phyloP scores from a whole-genome alignment of 30 jellyfish, hydroid and myxozoan species.

The Pelagia noctiluca region DNA sequence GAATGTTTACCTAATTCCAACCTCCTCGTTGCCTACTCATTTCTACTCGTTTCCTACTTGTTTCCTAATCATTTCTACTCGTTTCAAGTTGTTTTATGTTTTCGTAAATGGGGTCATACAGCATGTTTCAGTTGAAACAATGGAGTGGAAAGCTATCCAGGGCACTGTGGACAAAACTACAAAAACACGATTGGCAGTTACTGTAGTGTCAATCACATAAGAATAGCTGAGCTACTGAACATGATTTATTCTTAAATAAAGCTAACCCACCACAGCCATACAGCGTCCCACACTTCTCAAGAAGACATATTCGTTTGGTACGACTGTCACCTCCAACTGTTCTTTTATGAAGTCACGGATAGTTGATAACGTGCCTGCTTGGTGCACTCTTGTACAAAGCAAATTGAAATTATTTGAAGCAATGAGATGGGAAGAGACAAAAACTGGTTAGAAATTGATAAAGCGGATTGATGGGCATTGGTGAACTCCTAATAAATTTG shows the following conservation, averaged over 20 bases:
- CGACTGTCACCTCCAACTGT: constrained; percentile 71
- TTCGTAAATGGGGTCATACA: too few relatives aligned
- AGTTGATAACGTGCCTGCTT: constrained; percentile 35
- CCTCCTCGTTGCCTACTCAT: too few relatives aligned
- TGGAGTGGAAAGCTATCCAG: too few relatives aligned
- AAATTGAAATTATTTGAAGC: neutral
- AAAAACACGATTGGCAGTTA: neutral
- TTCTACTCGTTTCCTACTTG: too few relatives aligned
- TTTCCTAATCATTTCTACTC: too few relatives aligned
- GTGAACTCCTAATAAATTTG: too few relatives aligned
- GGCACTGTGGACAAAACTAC: too few relatives aligned
- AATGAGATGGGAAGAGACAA: neutral
- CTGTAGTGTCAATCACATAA: neutral
- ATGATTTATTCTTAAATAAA: too few relatives aligned
- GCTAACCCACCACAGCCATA: constrained; percentile 73
- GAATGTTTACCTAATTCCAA: too few relatives aligned
- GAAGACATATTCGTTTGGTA: constrained; percentile 80
- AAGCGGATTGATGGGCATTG: neutral
- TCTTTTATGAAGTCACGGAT: constrained; percentile 70
- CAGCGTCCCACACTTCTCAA: constrained; percentile 92
- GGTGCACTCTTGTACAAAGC: constrained; percentile 29
- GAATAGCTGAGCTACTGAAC: neutral
- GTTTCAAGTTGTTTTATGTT: too few relatives aligned
- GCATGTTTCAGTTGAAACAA: too few relatives aligned
- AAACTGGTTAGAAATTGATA: neutral